These are phyloP conservation scores for Pseudomyrmex flavicornis DNA, from an alignment of 1,140 invertebrate species.

Conservation along the genomic window DNA sequence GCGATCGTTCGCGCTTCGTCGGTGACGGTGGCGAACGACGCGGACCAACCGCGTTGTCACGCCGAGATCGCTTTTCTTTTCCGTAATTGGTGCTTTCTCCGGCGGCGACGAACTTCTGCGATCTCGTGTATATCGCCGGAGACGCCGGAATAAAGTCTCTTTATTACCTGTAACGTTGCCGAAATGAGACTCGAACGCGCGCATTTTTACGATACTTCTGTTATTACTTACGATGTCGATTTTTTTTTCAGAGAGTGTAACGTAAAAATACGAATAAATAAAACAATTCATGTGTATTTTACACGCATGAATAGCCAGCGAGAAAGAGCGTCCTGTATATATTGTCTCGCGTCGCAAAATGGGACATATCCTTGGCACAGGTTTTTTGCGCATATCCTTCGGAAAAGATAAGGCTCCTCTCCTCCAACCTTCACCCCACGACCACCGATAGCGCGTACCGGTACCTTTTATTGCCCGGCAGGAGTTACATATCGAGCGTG, in stretches of 20 bases:
- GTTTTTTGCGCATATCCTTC: constrained; percentile 4
- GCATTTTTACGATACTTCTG: constrained; percentile 26
- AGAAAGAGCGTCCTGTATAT: not conserved
- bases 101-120: constrained; percentile 28
- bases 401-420: constrained; percentile 13
- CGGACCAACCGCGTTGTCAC: constrained; percentile 67
- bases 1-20: constrained; percentile 69
- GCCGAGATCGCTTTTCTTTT: constrained; percentile 65
- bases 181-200: constrained; percentile 42
- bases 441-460: constrained; percentile 62
- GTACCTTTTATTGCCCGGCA: constrained; percentile 72
- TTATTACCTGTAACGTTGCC: constrained; percentile 43
- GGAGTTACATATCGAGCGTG: constrained; percentile 72
- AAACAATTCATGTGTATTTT: too few species aligned
- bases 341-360: not conserved
- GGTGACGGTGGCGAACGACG: constrained; percentile 66
- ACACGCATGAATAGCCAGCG: not conserved
- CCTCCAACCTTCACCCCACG: constrained; percentile 62
- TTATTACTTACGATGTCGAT: constrained; percentile 3
- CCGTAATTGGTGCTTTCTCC: constrained; percentile 68
- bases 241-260: too few species aligned
- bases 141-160: constrained; percentile 50
- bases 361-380: not conserved
- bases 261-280: too few species aligned
- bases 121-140: not conserved